Base-by-base conservation (phyloP, 2,113 vertebrate species). In the Pomatostomus ruficeps region DNA sequence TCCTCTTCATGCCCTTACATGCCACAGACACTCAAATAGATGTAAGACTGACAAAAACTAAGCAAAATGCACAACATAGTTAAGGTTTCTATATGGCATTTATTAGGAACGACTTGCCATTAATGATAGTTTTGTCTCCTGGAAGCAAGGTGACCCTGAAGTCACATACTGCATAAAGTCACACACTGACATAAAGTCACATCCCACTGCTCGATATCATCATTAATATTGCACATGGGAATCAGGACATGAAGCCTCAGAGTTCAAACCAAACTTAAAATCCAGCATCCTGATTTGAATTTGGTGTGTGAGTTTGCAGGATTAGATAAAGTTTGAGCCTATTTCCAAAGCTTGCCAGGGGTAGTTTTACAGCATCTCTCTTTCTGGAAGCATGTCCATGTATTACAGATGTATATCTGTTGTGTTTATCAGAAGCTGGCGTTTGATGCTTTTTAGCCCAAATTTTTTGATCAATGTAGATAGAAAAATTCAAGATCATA, bases 91-190 rank as follows among this genome's bases (percentile, higher is more conserved):
- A 5, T 38, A 14, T 13, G 18, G 10, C 26, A 25, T 10, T 78
- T 46, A 20, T n/a, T 59, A 85, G n/a, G 42, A 93, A 75, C 0
- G 0, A 57, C 14, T 19, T 76, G 73, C 13, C 4, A 1, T 58
- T 58, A 70, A 11, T 45, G 22, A 29, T 4, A 13, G 23, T 24
- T 84, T 57, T 68, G 57, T 71, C 52, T 67, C 20, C 35, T 80
- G 58, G 23, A 42, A 82, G 38, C 29, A 49, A 82, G 17, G 22
- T 55, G 35, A 85, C 28, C 45, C 22, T 49, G 2, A 89, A 76
- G 54, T 65, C 49, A 52, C 57, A 35, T 7, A 33, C 23, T 67
- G 61, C 59, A 65, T 20, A 12, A 80, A 63, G 61, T 66, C 46
- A 51, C 51, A 65, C 19, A 40, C 29, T 79, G 52, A 45, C 54